Evolutionary conservation across 2,113 vertebrate genomes (phyloP), one percentile per base, ranked within the genome.

Genomic region (Barnardius zonarius): DNA sequence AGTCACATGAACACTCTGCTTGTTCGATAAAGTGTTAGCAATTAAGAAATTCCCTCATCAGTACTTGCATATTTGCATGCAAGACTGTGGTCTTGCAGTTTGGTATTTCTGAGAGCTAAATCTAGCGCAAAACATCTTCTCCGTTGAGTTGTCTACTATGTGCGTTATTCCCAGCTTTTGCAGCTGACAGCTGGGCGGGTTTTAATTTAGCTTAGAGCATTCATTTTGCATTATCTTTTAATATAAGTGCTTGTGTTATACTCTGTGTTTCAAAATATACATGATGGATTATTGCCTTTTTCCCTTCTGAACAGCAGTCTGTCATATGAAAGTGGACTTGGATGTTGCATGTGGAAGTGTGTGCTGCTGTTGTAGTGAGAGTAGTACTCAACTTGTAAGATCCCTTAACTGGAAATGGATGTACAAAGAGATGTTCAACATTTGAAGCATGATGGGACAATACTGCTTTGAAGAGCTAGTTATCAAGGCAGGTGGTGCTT

Each of bases 371-470:
- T 78, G 48, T 35, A 31, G 22, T 22, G 55, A n/a, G 49, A 44
- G 9, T 17, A 51, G 70, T 44, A 44, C 30, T 73, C 20, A 48
- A 6, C 24, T 59, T 43, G 25, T n/a, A 39, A 77, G 44, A 37
- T 30, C 44, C 0, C 0, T 49, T 81, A 37, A 27, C 17, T 37
- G 59, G 59, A 49, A 73, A 35, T 1, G 7, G 20, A 12, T 30
- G 10, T 66, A 24, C 37, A 46, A 44, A 41, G 72, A 66, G 33
- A 28, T 48, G 13, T 35, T 82, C 67, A 82, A 1, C 28, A 14
- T 52, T 41, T 51, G 6, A 87, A 41, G 2, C 61, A 17, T 18
- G n/a, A 30, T 51, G 54, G 33, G 14, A 66, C 33, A 51, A 4
- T 57, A 31, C 3, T 77, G 41, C 51, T 86, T 77, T 72, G 46